Base-by-base conservation (phyloP, 2,888 invertebrate species). In the Cephus sareptanus region DNA sequence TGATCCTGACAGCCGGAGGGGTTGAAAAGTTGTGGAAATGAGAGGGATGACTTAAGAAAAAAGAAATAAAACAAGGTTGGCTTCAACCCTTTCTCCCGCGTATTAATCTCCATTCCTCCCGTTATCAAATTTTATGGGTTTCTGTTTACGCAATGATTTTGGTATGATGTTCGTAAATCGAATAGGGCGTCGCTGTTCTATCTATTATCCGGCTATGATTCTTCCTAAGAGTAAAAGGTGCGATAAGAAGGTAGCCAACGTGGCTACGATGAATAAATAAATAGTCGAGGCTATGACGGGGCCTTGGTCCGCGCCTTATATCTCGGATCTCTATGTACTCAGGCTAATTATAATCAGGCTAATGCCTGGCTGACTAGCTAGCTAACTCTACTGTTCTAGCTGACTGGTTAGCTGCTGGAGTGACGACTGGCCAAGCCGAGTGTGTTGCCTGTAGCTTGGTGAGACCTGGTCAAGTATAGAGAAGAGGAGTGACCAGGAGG, bases 271-370 rank as follows among this genome's bases (percentile, higher is more conserved):
- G 76, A 78, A 78, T 78, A 77, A 75, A 80, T 76, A 80, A 82
- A 76, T 75, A 75, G 80, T 76, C 56, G 75, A 71, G 78, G 74
- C 78, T 78, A 77, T 75, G 77, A 56, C 76, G 79, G 75, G 83
- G 82, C 84, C 84, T 85, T 83, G 80, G 83, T 81, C 81, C 82
- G 56, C 56, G 83, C 86, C 89, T 89, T 90, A 84, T 91, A 91
- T 91, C 90, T 90, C 80, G 87, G 86, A 91, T 91, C 91, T 90
- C 77, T 85, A 85, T 84, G 86, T 90, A 91, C 91, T 91, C 89
- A 91, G 90, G 85, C 90, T 91, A 91, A 91, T 91, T 91, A 90
- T 91, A 91, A 91, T 91, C 91, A 91, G 88, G 86, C 91, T 91
- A 91, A 91, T 91, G 91, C 89, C 88, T 86, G 85, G 79, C 56